Evolutionary conservation across 2,797 vertebrate species (phyloP).

Genomic region (Fistularia commersonii): DNA sequence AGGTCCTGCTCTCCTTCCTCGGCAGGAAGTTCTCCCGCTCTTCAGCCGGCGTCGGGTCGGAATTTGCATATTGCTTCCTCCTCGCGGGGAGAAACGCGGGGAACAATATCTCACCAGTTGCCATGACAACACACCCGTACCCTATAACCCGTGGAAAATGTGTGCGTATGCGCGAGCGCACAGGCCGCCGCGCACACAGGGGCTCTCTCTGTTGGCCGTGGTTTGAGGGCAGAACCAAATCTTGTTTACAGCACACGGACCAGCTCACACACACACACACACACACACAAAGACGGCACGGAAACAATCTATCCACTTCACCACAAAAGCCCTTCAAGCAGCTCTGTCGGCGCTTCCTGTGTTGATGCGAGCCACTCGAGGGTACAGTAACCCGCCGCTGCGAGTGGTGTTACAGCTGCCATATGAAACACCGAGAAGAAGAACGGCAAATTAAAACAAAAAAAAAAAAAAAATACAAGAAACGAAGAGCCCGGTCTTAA

Average conservation of each 20-base stretch:
- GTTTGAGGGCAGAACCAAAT: conserved; percentile 60
- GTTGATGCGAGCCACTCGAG: conserved; percentile 58
- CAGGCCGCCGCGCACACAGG: conserved; percentile 44
- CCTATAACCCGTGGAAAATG: conserved; percentile 60
- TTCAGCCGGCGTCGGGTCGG: no score
- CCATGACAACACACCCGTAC: conserved; percentile 72
- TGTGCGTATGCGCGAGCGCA: conserved; percentile 15
- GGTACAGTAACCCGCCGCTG: conserved; percentile 63
- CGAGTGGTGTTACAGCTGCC: conserved; percentile 65
- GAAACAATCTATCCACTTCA: conserved; percentile 68
- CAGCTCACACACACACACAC: conserved; percentile 5
- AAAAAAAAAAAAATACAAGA: conserved; percentile 22
- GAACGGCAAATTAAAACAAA: conserved; percentile 39
- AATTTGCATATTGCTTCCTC: no score
- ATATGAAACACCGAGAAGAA: conserved; percentile 58
- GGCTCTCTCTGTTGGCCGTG: conserved; percentile 51
- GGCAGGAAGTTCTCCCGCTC: no score
- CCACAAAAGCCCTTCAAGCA: conserved; percentile 62
- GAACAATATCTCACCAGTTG: conserved; percentile 66
- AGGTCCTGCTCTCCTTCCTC: no score
- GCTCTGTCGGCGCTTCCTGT: conserved; percentile 64
- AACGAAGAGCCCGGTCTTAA: conserved; percentile 32
- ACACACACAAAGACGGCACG: conserved; percentile 49
- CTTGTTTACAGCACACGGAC: conserved; percentile 58
- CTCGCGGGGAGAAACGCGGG: conserved; percentile 48